Evolutionary conservation across 1,140 invertebrate species (phyloP).

Genomic region (Papilio xuthus): DNA sequence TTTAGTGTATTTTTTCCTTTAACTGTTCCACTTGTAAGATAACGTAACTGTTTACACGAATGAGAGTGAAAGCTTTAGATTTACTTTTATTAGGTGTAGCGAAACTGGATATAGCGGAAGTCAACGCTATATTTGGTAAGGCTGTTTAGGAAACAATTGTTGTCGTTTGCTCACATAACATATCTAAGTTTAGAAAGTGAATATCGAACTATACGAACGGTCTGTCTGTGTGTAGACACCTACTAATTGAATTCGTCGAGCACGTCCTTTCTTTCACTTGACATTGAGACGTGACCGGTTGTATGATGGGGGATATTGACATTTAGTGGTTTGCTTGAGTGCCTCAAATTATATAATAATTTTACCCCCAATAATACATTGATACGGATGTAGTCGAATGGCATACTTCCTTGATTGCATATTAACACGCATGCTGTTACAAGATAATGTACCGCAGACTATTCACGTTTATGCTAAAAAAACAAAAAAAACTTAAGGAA

Average conservation of each 20-base stretch:
- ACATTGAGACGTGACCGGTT: slow-evolving; percentile 74
- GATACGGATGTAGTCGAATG: slow-evolving; percentile 34
- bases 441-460: slow-evolving; percentile 3
- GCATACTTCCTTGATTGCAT: slow-evolving; percentile 36
- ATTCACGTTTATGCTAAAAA: neutral
- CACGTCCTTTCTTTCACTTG: slow-evolving; percentile 75
- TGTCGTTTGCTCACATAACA: slow-evolving; percentile 21
- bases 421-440: slow-evolving; percentile 35
- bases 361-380: slow-evolving; percentile 33
- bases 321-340: slow-evolving; percentile 43
- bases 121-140: neutral
- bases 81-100: slow-evolving; percentile 19
- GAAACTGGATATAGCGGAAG: slow-evolving; percentile 17
- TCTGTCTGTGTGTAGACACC: slow-evolving; percentile 34
- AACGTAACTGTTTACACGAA: slow-evolving; percentile 68
- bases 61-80: slow-evolving; percentile 66
- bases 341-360: slow-evolving; percentile 41
- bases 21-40: slow-evolving; percentile 56
- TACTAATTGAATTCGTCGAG: slow-evolving; percentile 54
- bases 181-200: slow-evolving; percentile 47
- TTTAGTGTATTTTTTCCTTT: slow-evolving; percentile 31
- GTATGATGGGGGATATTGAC: slow-evolving; percentile 65
- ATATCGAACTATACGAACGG: slow-evolving; percentile 31
- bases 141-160: slow-evolving; percentile 13
- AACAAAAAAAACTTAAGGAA: slow-evolving; percentile 9